Percentiles rank a stretch among this genome's conserved stretches.
phyloP scores from a whole-genome alignment of 1,140 invertebrate species.

The Coenobita brevimanus region DNA sequence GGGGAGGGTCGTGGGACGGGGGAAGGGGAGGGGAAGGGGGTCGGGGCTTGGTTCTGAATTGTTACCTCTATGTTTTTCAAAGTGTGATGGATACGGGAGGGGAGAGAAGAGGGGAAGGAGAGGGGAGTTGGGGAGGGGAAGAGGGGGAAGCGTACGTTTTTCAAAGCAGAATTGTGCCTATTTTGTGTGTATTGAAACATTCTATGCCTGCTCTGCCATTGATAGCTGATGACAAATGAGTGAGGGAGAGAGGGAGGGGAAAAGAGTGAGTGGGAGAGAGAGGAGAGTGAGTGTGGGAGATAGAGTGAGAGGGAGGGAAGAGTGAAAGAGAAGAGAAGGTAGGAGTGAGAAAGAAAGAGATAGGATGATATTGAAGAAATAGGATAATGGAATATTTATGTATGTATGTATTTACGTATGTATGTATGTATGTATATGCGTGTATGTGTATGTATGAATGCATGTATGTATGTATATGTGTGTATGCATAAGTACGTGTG shows the following conservation, averaged over 20 bases:
- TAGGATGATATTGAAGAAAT: neutral
- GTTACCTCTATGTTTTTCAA: conserved; percentile 65
- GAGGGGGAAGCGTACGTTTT: conserved; percentile 29
- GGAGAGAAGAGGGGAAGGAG: neutral
- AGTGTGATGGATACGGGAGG: conserved; percentile 61
- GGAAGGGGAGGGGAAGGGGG: too few relatives aligned
- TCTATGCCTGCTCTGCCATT: conserved; percentile 33
- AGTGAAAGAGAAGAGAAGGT: too few relatives aligned
- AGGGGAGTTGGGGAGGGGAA: neutral
- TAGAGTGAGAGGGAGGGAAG: neutral
- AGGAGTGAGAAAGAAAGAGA: neutral
- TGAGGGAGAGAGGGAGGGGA: neutral
- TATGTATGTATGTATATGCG: too few relatives aligned
- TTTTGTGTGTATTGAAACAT: conserved; percentile 51
- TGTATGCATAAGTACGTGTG: too few relatives aligned
- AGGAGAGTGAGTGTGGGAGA: neutral
- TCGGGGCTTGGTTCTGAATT: too few relatives aligned
- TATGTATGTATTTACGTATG: neutral
- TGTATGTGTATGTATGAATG: too few relatives aligned
- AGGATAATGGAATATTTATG: neutral
- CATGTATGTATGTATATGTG: conserved; percentile 4
- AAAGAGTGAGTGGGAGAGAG: too few relatives aligned
- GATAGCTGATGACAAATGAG: conserved; percentile 41
- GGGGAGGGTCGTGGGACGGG: conserved; percentile 53
- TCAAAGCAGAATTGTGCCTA: conserved; percentile 55